Evolutionary conservation across 2,113 vertebrate species (phyloP).

Genomic region (Callaeas wilsoni): DNA sequence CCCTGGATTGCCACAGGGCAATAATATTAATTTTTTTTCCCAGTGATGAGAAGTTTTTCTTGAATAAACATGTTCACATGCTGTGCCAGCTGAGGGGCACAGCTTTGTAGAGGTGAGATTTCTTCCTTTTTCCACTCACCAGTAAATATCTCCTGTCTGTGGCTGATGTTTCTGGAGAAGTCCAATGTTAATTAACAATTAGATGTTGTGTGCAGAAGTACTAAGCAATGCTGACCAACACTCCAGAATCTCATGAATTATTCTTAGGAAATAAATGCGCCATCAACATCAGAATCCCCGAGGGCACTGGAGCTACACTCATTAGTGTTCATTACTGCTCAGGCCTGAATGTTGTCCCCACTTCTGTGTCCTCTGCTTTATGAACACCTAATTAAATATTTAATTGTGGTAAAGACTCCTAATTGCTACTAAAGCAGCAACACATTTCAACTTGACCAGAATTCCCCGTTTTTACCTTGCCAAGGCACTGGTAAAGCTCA

Average conservation of each 20-base stretch:
- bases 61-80: neutral
- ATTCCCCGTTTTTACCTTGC: slow-evolving; percentile 18
- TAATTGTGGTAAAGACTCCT: neutral
- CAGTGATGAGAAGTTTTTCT: neutral
- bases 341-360: neutral
- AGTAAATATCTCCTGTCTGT: neutral
- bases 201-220: neutral
- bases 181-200: neutral
- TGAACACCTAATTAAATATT: slow-evolving; percentile 24
- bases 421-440: neutral
- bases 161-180: neutral
- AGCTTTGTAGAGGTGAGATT: neutral
- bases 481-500: neutral
- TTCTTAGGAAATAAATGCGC: neutral
- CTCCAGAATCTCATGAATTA: neutral
- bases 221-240: neutral
- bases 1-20: neutral
- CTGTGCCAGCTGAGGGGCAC: neutral
- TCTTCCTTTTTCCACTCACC: neutral
- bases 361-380: neutral
- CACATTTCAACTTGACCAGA: neutral
- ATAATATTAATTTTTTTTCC: neutral
- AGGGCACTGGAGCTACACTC: neutral
- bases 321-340: neutral
- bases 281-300: neutral